A percentile compares a stretch with the other conserved stretches of the same genome.
These are phyloP conservation scores for Paradoxurus hermaphroditus DNA, from an alignment of 2,113 vertebrate genomes.

Conservation along the genomic window DNA sequence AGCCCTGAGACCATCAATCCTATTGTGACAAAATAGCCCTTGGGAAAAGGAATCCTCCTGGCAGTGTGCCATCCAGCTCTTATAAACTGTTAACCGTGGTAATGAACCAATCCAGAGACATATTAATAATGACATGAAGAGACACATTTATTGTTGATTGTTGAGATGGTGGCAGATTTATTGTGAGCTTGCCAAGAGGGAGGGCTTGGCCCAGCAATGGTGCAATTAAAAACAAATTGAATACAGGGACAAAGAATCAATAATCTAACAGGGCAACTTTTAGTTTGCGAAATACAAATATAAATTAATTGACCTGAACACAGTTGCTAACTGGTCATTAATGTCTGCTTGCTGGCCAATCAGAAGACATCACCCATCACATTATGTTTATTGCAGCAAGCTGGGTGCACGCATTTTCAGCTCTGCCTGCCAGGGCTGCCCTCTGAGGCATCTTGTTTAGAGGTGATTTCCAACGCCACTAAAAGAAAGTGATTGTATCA, in stretches of 20 bases:
- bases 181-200: constrained; percentile 72
- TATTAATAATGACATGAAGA: constrained; percentile 84
- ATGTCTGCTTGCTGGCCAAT: constrained; percentile 49
- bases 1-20: constrained; percentile 19
- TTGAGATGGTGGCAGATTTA: constrained; percentile 81
- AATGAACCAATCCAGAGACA: constrained; percentile 81
- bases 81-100: constrained; percentile 78
- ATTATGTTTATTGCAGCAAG: not conserved
- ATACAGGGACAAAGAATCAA: constrained; percentile 81
- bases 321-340: constrained; percentile 73
- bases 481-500: not conserved
- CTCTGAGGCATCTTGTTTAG: not conserved
- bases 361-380: not conserved
- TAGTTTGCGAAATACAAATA: constrained; percentile 82
- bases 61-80: constrained; percentile 69
- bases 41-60: constrained; percentile 66
- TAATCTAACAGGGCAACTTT: constrained; percentile 80
- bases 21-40: not conserved
- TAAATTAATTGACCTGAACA: constrained; percentile 84
- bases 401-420: not conserved
- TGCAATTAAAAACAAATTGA: constrained; percentile 85
- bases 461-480: constrained; percentile 8
- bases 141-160: constrained; percentile 84
- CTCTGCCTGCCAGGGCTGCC: not conserved
- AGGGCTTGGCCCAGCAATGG: constrained; percentile 75